A percentile compares a stretch with the other conserved stretches of the same genome.
These are phyloP conservation scores for Ispidina picta DNA, from an alignment of 2,797 vertebrate genomes.

Conservation along the genomic window DNA sequence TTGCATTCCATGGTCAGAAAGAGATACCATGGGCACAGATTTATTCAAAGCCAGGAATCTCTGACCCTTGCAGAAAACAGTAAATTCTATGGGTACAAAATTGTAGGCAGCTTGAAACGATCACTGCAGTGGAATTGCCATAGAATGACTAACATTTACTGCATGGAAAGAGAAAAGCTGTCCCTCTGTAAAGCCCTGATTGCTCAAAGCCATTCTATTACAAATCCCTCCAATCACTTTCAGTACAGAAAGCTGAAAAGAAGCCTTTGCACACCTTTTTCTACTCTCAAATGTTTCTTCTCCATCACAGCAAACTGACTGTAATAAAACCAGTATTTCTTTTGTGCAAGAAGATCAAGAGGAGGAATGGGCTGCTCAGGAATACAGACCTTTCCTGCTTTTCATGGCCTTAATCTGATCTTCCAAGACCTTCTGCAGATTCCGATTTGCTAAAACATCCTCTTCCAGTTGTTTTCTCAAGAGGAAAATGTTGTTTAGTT, in stretches of 20 bases:
- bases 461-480: slow-evolving; percentile 90
- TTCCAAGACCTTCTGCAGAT: slow-evolving; percentile 86
- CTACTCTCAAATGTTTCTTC: background rate
- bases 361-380: background rate
- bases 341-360: background rate
- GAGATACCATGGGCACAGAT: background rate
- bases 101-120: background rate
- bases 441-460: slow-evolving; percentile 83
- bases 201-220: background rate
- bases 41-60: background rate
- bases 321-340: background rate
- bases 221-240: background rate
- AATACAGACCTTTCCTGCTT: slow-evolving; percentile 84
- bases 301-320: background rate
- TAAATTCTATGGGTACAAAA: background rate
- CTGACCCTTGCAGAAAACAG: background rate
- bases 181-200: background rate
- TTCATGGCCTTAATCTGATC: slow-evolving; percentile 84
- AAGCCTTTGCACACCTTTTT: background rate
- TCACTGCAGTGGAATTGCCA: background rate
- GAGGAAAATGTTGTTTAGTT: slow-evolving; percentile 84
- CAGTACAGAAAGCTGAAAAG: background rate
- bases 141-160: background rate
- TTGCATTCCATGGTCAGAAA: background rate
- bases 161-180: background rate